Base-by-base conservation (phyloP, 2,888 invertebrate species). In the Parapristionchus giblindavisi region DNA sequence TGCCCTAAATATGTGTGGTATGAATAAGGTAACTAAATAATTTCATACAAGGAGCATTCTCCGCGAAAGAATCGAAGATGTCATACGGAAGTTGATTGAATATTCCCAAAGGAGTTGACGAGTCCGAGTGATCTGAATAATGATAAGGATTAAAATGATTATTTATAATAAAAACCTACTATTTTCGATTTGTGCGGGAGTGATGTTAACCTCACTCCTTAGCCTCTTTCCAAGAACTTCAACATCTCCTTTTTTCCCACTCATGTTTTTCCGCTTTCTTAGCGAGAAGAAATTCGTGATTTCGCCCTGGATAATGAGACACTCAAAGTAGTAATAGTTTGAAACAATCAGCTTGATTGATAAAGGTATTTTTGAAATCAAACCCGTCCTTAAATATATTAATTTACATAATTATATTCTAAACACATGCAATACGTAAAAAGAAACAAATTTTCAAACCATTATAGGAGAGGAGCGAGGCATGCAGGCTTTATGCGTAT, bases 211-310 rank as follows among this genome's bases (percentile, higher is more conserved):
- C 1, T 68, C 68, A 34, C 52, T 68, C 1, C 68, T n/a, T 11
- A 68, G 21, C 29, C 68, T 51, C 36, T 68, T 68, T 5, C 68
- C 52, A 3, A 68, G 52, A n/a, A 51, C 51, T 11, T 68, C 68
- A 27, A 68, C 68, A 14, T 68, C 68, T 21, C 17, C 27, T 21
- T 68, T 52, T 24, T 24, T 32, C 34, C 36, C 68, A 3, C 14
- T 36, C 14, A n/a, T 24, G 17, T 36, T 68, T 27, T 68, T 68
- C 1, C 68, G 51, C 36, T 68, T 68, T n/a, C 68, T 68, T 36
- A 52, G 17, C 14, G 32, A 36, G n/a, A 68, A 68, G 68, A 68
- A 68, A 17, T 29, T 51, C n/a, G 68, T 68, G 51, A 68, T 68
- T 52, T 52, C 52, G 21, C 65, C 40, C n/a, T n/a, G n/a, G n/a